Percentiles rank a stretch among this genome's conserved stretches.
Evolutionary conservation across 1,140 invertebrate genomes (phyloP).

Genomic region (Panagrolaimus sp.): DNA sequence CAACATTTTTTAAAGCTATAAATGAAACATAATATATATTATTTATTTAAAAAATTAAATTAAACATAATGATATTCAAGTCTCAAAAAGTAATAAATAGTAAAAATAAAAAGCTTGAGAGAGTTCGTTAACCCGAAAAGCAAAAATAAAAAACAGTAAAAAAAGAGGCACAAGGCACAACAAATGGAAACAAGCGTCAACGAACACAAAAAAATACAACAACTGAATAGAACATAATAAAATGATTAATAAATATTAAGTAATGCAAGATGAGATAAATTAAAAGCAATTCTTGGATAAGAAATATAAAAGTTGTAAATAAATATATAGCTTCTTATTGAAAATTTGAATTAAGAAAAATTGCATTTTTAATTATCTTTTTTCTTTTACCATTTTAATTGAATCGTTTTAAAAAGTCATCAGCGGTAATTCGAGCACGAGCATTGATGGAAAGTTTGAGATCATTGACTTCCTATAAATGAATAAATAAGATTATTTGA

Average conservation of each 20-base stretch:
- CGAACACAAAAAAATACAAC: neutral
- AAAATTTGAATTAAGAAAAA: neutral
- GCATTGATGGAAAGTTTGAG: slow-evolving; percentile 67
- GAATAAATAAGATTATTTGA: no score
- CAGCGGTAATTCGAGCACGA: slow-evolving; percentile 90
- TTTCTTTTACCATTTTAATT: slow-evolving; percentile 31
- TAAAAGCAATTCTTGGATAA: neutral
- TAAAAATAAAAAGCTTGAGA: neutral
- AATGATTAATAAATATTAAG: neutral
- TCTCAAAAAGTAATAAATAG: neutral
- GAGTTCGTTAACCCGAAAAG: no score
- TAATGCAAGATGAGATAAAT: neutral
- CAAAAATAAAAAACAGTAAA: neutral
- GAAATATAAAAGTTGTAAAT: neutral
- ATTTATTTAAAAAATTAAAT: neutral
- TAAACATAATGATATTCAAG: neutral
- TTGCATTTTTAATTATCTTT: neutral
- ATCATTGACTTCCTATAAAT: no score
- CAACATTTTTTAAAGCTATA: neutral
- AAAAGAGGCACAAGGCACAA: no score
- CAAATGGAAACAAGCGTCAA: neutral
- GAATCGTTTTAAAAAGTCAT: slow-evolving; percentile 88
- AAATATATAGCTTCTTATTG: no score
- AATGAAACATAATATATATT: neutral
- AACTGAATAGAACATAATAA: neutral